A percentile compares a stretch with the other conserved stretches of the same genome.
phyloP scores from a whole-genome alignment of 2,113 vertebrate species.

The Ancistrus triradiatus region DNA sequence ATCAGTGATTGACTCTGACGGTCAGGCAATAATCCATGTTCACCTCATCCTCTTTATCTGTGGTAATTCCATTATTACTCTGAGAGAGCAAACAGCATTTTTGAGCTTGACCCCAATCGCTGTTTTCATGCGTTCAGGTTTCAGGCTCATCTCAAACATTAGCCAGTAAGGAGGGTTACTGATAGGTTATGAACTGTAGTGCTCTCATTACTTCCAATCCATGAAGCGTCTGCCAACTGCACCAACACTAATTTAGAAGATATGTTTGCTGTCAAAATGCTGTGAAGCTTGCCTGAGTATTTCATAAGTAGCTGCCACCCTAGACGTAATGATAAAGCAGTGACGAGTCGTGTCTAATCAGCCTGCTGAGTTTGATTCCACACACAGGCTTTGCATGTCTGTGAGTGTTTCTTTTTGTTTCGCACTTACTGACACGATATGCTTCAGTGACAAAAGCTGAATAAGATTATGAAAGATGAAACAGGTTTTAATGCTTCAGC shows the following conservation, averaged over 20 bases:
- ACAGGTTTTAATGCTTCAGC: no score
- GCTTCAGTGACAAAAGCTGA: no score
- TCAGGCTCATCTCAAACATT: slow-evolving; percentile 32
- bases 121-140: slow-evolving; percentile 32
- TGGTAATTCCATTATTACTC: slow-evolving; percentile 39
- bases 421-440: neutral
- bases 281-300: slow-evolving; percentile 46
- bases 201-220: slow-evolving; percentile 48
- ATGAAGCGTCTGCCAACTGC: slow-evolving; percentile 52
- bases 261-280: slow-evolving; percentile 55
- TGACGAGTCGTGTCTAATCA: slow-evolving; percentile 52
- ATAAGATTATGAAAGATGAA: no score
- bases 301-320: slow-evolving; percentile 44
- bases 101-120: slow-evolving; percentile 32
- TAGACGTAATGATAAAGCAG: slow-evolving; percentile 52
- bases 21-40: neutral
- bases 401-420: no score
- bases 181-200: slow-evolving; percentile 42
- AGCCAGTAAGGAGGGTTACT: slow-evolving; percentile 30
- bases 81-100: slow-evolving; percentile 20
- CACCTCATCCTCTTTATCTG: neutral
- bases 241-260: slow-evolving; percentile 53
- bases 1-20: no score
- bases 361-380: slow-evolving; percentile 27
- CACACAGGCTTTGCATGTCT: slow-evolving; percentile 17